Base-by-base conservation (phyloP, 2,888 invertebrate genomes). In the Mycogona germanica region DNA sequence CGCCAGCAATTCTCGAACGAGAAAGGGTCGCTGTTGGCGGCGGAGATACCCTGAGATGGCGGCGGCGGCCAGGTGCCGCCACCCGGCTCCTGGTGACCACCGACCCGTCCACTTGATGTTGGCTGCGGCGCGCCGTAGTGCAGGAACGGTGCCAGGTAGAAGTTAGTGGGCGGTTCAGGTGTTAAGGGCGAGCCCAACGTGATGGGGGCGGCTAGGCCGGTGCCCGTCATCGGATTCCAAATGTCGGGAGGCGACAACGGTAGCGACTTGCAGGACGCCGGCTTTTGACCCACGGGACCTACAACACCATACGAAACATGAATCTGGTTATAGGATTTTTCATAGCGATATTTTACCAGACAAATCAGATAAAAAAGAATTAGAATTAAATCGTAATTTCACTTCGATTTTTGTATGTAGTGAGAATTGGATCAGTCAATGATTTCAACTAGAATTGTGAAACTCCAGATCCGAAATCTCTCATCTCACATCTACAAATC, bases 201-300 rank as follows among this genome's bases (percentile, higher is more conserved):
- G 19, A 44, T 44, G 25, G 45, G 45, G 25, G 28, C 30, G 12
- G 26, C 19, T 26, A 44, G 30, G 17, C 45, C 45, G 19, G 45
- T 29, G 7, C 17, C 26, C 28, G 45, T 19, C 6, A 12, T 12
- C 21, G 17, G 19, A 35, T 47, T 47, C 7, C 47, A 32, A 47
- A 32, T n/a, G n/a, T 32, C 9, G 9, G 35, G 9, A 32, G 35
- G 9, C 35, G 35, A 32, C 35, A 32, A 32, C 9, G 35, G 50
- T 19, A 50, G 14, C 26, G 50, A 35, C 17, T 38, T 50, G 38
- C 25, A 50, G 3, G 38, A 50, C 21, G 48, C 32, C 14, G 50
- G 50, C 19, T 40, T 50, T 29, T 50, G 50, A 17, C 50, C 50
- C 37, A 50, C 50, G 12, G 50, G 50, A 9, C 50, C 50, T 50